These are phyloP conservation scores for Dicycla oo DNA, from an alignment of 2,888 invertebrate species.

Conservation along the genomic window DNA sequence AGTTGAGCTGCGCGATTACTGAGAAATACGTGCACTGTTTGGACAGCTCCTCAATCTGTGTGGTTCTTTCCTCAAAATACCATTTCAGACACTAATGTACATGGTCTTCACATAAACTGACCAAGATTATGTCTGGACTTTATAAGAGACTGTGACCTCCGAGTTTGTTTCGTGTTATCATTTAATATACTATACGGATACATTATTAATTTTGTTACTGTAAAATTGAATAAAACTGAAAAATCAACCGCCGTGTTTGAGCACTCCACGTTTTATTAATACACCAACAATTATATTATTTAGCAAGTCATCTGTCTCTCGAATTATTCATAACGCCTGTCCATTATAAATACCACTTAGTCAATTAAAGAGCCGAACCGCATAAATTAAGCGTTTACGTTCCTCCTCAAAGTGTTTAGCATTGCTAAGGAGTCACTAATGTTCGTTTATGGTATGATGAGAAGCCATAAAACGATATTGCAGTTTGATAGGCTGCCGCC, in stretches of 20 bases:
- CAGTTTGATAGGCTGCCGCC: conserved; percentile 79
- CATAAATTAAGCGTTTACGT: conserved; percentile 65
- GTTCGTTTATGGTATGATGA: conserved; percentile 74
- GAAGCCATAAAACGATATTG: conserved; percentile 80
- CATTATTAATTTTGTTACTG: conserved; percentile 1
- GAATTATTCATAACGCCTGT: conserved; percentile 51
- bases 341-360: conserved; percentile 57
- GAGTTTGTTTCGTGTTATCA: too few relatives aligned
- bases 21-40: too few relatives aligned
- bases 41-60: too few relatives aligned
- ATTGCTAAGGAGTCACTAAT: conserved; percentile 59
- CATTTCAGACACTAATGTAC: too few relatives aligned
- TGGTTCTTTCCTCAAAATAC: too few relatives aligned
- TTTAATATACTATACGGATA: too few relatives aligned
- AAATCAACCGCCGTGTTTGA: background rate
- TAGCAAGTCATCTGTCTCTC: conserved; percentile 49
- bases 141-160: too few relatives aligned
- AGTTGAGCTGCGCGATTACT: too few relatives aligned
- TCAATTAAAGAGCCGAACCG: conserved; percentile 58
- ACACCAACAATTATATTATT: conserved; percentile 37
- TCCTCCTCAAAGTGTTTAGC: conserved; percentile 54
- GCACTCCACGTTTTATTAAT: conserved; percentile 20
- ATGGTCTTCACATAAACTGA: too few relatives aligned
- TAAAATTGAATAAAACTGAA: background rate
- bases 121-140: too few relatives aligned